A percentile compares a stretch with the other conserved stretches of the same genome.
Conservation (phyloP, 2,113 vertebrate genomes). For the Thamnaconus septentrionalis region DNA sequence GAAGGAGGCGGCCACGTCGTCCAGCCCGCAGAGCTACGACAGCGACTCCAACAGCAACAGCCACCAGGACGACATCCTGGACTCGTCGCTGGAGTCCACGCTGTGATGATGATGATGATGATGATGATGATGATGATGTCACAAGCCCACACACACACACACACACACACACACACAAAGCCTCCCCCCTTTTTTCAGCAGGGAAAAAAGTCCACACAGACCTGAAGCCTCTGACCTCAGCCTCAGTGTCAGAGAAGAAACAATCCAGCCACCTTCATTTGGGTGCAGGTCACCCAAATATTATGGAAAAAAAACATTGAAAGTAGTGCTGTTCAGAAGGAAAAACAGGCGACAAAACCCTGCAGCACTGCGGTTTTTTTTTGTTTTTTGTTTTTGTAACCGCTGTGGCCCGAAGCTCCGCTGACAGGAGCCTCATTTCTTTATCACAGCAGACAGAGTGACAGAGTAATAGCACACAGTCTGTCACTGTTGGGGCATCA, state of each 20-base stretch:
- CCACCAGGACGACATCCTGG: conserved; percentile 93
- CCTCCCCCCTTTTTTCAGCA: too few species aligned
- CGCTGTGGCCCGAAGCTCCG: conserved; percentile 81
- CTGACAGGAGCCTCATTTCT: conserved; percentile 68
- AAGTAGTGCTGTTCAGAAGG: conserved; percentile 73
- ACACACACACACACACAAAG: too few species aligned
- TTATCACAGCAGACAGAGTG: conserved; percentile 21
- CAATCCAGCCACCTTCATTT: conserved; percentile 73
- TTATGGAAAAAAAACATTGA: conserved; percentile 29
- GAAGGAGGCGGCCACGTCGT: conserved; percentile 95
- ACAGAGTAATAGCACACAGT: conserved; percentile 55
- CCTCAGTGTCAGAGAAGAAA: too few species aligned
- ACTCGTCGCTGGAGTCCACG: conserved; percentile 92
- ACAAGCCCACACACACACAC: background rate
- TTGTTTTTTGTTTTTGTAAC: conserved; percentile 46
- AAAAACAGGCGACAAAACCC: conserved; percentile 34
- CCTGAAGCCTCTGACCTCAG: too few species aligned
- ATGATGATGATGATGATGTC: background rate
- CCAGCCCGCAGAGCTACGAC: conserved; percentile 96
- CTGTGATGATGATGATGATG: conserved; percentile 74
- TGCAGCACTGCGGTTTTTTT: conserved; percentile 44
- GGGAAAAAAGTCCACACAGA: too few species aligned
- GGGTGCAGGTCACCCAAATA: conserved; percentile 82
- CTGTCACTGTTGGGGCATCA: conserved; percentile 26
- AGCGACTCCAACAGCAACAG: conserved; percentile 98